These are phyloP conservation scores for Tenodera sinensis DNA, from an alignment of 2,888 invertebrate genomes.

Conservation along the genomic window DNA sequence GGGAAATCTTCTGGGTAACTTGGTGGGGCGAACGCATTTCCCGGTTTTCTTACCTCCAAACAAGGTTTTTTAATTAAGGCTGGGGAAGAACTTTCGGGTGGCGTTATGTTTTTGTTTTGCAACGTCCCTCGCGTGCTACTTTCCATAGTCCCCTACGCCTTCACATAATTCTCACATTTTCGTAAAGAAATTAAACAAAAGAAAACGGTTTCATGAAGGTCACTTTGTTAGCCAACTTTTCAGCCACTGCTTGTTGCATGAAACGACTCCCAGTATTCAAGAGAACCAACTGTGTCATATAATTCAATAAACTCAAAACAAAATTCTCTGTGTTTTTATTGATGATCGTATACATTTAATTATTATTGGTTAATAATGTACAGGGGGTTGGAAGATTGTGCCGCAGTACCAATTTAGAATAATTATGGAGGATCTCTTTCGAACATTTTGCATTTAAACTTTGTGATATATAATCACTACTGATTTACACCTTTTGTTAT, in stretches of 20 bases:
- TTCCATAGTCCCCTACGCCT: background rate
- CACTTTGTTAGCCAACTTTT: background rate
- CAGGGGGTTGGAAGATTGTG: no score
- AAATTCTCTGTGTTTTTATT: no score
- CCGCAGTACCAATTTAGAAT: no score
- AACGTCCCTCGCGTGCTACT: background rate
- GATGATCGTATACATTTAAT: no score
- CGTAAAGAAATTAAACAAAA: background rate
- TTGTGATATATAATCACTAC: no score
- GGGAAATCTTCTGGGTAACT: background rate
- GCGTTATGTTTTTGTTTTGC: background rate
- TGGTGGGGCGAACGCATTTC: background rate
- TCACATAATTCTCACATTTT: background rate
- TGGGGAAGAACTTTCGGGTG: background rate
- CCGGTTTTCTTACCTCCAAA: background rate
- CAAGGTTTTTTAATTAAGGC: background rate
- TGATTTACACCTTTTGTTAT: no score
- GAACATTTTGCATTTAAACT: no score
- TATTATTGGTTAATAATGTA: no score
- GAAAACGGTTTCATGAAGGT: background rate
- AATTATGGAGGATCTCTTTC: no score
- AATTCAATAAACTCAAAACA: background rate
- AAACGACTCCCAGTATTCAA: background rate
- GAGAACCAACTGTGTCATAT: background rate
- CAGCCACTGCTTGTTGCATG: background rate